A percentile compares a stretch with the other conserved stretches of the same genome.
Conservation (phyloP, 1,140 invertebrate species). For the Catajapyx aquilonaris region DNA sequence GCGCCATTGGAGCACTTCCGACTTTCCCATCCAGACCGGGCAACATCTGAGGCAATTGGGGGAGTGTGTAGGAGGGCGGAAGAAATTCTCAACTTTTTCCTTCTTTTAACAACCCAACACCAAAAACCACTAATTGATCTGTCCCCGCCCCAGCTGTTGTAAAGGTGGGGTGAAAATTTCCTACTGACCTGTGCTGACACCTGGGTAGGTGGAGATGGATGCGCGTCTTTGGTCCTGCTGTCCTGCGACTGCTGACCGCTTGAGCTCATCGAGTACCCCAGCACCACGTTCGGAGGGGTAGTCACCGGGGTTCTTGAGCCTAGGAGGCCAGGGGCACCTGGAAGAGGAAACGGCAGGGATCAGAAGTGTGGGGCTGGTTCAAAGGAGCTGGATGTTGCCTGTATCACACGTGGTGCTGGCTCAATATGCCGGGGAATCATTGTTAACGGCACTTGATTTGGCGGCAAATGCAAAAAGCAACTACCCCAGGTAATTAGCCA, state of each 20-base stretch:
- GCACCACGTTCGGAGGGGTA: conserved; percentile 19
- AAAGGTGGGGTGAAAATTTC: conserved; percentile 2
- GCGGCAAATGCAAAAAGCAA: no score
- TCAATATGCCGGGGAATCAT: neutral
- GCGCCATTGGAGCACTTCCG: no score
- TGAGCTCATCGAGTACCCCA: conserved; percentile 18
- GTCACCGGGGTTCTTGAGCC: conserved; percentile 13
- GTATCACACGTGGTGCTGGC: neutral
- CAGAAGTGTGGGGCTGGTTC: no score
- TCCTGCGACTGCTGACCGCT: conserved; percentile 7
- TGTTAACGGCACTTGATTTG: neutral
- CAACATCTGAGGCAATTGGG: no score
- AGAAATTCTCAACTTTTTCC: no score
- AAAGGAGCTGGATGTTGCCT: neutral
- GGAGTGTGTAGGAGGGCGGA: no score
- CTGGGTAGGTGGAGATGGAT: conserved; percentile 8
- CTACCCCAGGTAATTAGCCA: no score
- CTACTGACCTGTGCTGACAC: no score
- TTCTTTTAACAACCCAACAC: no score
- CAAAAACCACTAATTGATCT: conserved; percentile 3
- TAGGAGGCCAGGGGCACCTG: conserved; percentile 3
- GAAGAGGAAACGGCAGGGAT: neutral
- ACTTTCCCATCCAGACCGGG: no score
- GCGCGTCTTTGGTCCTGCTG: conserved; percentile 8
- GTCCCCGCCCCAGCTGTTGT: conserved; percentile 3